These are phyloP conservation scores for Apotomis turbidana DNA, from an alignment of 2,888 invertebrate species.

Conservation along the genomic window DNA sequence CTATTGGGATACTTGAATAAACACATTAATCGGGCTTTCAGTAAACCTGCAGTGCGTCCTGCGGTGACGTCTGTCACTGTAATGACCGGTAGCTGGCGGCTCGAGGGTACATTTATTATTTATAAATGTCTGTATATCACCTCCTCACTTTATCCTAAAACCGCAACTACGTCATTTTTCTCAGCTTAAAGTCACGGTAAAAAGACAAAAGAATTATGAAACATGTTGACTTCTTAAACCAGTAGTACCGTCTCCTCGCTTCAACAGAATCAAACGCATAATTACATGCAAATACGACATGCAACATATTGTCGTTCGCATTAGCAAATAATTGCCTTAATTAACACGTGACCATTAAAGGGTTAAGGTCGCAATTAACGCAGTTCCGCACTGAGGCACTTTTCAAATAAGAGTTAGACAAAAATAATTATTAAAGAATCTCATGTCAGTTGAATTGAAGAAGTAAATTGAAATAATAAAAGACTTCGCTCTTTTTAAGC, in stretches of 20 bases:
- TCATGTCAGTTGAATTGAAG: background rate
- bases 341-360: slow-evolving; percentile 36
- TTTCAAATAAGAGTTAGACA: slow-evolving; percentile 2
- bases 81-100: too few species aligned
- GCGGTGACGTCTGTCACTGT: too few species aligned
- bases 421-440: background rate
- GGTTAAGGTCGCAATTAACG: slow-evolving; percentile 38
- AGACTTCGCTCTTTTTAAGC: background rate
- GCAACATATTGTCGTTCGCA: slow-evolving; percentile 40
- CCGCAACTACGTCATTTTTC: too few species aligned
- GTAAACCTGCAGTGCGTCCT: too few species aligned
- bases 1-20: too few species aligned
- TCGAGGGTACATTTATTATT: too few species aligned
- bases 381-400: slow-evolving; percentile 27
- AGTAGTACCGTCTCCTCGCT: slow-evolving; percentile 24
- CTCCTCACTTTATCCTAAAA: too few species aligned
- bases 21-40: too few species aligned
- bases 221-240: slow-evolving; percentile 4
- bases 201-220: background rate
- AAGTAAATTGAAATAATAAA: background rate
- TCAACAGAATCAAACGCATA: slow-evolving; percentile 32
- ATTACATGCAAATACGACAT: slow-evolving; percentile 36
- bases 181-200: background rate
- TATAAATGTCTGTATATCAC: too few species aligned
- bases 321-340: slow-evolving; percentile 38